Percentiles rank a stretch among this genome's conserved stretches.
phyloP scores from a whole-genome alignment of 2,113 vertebrate genomes.

The Trichomycterus rosablanca region DNA sequence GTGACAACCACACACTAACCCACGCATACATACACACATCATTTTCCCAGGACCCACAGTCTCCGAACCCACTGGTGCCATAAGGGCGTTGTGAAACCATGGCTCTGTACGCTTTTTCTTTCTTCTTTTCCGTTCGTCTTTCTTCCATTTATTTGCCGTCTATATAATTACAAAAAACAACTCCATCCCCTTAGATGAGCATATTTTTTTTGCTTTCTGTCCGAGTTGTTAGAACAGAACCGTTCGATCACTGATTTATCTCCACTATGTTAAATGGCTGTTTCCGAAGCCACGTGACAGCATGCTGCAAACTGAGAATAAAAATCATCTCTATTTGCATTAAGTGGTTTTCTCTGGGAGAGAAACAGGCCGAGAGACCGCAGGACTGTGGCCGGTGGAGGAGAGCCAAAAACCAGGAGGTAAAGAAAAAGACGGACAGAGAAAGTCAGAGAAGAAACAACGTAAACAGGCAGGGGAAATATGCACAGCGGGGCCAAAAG shows the following conservation, averaged over 20 bases:
- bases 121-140: constrained; percentile 31
- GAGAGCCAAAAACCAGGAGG: constrained; percentile 33
- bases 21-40: constrained; percentile 38
- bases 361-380: constrained; percentile 45
- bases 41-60: constrained; percentile 45
- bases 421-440: constrained; percentile 15
- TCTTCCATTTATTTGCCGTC: constrained; percentile 44
- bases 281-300: constrained; percentile 41
- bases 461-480: neutral
- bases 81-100: constrained; percentile 41
- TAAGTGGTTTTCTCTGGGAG: constrained; percentile 53
- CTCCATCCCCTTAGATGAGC: constrained; percentile 34
- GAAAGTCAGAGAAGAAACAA: neutral
- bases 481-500: no score
- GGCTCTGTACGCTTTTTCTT: constrained; percentile 23
- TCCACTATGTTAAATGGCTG: constrained; percentile 35
- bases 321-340: constrained; percentile 51
- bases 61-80: constrained; percentile 48
- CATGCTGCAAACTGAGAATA: constrained; percentile 46
- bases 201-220: constrained; percentile 26
- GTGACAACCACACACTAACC: constrained; percentile 26
- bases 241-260: constrained; percentile 46
- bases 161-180: constrained; percentile 51
- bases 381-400: constrained; percentile 48
- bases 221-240: constrained; percentile 29